Evolutionary conservation across 2,797 vertebrate species (phyloP).

Genomic region (Anguilla obscura): DNA sequence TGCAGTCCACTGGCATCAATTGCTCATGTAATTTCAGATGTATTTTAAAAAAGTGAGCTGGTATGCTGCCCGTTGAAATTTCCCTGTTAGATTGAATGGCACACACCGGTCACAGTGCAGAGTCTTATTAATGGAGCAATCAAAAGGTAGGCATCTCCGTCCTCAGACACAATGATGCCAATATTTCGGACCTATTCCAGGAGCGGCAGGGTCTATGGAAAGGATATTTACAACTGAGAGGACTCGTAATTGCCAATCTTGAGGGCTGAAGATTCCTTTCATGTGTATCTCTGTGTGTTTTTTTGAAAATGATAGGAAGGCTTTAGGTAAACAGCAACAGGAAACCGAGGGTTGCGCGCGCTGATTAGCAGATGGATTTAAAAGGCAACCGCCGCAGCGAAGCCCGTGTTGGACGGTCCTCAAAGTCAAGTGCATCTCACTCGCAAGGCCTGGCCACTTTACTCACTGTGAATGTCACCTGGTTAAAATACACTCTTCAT

Average conservation of each 20-base stretch:
- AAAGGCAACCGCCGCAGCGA: constrained; percentile 14
- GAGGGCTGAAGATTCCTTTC: background rate
- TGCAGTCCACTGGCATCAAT: background rate
- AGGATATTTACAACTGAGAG: constrained; percentile 9
- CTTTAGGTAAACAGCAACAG: constrained; percentile 28
- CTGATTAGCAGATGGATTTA: constrained; percentile 33
- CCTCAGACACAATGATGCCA: background rate
- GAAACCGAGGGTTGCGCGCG: constrained; percentile 20
- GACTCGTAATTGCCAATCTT: background rate
- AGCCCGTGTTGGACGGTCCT: constrained; percentile 18
- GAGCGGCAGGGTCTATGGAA: background rate
- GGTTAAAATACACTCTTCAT: background rate
- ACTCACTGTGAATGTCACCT: background rate
- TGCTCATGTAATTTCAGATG: background rate
- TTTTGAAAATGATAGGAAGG: constrained; percentile 27
- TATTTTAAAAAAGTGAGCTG: background rate
- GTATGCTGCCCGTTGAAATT: too few species aligned
- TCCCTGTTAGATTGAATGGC: background rate
- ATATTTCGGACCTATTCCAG: background rate
- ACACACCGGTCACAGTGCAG: background rate
- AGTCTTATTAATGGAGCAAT: background rate
- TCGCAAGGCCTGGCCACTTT: background rate
- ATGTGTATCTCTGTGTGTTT: constrained; percentile 18
- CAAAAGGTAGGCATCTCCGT: background rate
- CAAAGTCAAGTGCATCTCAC: background rate